Percentiles rank a stretch among this genome's conserved stretches.
Conservation (phyloP, 2,113 vertebrate genomes). For the Dipodomys stephensi region DNA sequence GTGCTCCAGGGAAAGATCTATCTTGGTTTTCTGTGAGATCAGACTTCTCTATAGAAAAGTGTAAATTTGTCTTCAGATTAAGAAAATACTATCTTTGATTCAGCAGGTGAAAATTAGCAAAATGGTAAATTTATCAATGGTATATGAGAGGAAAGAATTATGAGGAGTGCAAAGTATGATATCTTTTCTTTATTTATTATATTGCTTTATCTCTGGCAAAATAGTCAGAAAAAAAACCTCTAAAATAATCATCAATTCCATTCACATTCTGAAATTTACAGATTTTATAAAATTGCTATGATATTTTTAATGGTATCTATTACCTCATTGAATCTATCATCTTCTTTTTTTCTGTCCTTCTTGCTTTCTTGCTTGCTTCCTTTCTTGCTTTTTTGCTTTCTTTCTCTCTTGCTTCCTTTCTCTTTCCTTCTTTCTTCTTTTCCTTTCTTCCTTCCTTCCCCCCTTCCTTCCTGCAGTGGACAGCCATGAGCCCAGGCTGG, state of each 20-base stretch:
- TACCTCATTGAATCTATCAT: no score
- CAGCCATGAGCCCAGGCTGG: constrained; percentile 94
- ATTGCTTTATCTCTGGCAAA: background rate
- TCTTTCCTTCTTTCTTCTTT: background rate
- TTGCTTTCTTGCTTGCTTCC: no score
- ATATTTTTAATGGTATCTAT: no score
- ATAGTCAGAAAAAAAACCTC: background rate
- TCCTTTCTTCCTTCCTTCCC: background rate
- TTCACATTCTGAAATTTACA: background rate
- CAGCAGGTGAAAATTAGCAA: background rate
- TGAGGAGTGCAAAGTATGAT: background rate
- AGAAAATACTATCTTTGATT: constrained; percentile 37
- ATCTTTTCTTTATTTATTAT: background rate
- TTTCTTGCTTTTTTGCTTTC: no score
- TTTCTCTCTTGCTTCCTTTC: no score
- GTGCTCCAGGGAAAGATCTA: constrained; percentile 32
- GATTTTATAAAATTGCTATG: background rate
- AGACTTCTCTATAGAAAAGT: constrained; percentile 37
- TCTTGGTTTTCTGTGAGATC: constrained; percentile 37
- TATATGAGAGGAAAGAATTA: background rate
- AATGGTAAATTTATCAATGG: background rate
- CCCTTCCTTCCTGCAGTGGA: constrained; percentile 79
- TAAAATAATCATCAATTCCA: background rate
- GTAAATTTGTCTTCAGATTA: constrained; percentile 38
- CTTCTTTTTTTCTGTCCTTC: no score